A percentile compares a stretch with the other conserved stretches of the same genome.
Conservation (phyloP, 2,797 vertebrate genomes). For the Malurus leucopterus region DNA sequence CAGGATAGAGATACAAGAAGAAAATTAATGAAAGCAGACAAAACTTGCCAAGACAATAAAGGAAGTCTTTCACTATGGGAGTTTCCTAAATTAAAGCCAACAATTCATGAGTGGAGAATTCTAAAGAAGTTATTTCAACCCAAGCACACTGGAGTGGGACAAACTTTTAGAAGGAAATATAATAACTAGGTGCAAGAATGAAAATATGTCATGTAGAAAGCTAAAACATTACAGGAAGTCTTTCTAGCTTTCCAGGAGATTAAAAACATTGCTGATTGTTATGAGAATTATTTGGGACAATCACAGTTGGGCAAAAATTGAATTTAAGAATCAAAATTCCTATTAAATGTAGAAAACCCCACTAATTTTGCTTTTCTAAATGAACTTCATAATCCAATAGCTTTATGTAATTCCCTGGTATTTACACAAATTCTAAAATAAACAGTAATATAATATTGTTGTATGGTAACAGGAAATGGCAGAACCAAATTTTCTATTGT, state of each 20-base stretch:
- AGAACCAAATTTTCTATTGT: neutral
- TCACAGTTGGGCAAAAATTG: neutral
- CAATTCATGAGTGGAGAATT: neutral
- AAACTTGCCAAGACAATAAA: conserved; percentile 38
- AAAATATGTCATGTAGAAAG: neutral
- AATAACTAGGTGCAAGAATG: neutral
- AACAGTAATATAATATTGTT: neutral
- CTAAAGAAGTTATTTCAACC: neutral
- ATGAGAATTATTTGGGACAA: neutral
- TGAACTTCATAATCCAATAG: neutral
- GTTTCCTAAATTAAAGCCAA: conserved; percentile 24
- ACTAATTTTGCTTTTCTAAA: neutral
- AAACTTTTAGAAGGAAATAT: neutral
- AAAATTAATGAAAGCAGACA: conserved; percentile 37
- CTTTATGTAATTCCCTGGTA: neutral
- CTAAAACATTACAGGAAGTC: neutral
- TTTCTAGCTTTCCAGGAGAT: neutral
- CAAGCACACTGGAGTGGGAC: neutral
- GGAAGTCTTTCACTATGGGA: conserved; percentile 17
- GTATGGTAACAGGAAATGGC: neutral
- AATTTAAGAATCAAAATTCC: neutral
- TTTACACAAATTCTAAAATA: neutral
- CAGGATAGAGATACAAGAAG: conserved; percentile 3
- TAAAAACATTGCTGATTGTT: neutral
- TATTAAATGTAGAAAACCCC: accelerated